phyloP scores from a whole-genome alignment of 1,140 invertebrate genomes.

The Piezodorus guildinii region DNA sequence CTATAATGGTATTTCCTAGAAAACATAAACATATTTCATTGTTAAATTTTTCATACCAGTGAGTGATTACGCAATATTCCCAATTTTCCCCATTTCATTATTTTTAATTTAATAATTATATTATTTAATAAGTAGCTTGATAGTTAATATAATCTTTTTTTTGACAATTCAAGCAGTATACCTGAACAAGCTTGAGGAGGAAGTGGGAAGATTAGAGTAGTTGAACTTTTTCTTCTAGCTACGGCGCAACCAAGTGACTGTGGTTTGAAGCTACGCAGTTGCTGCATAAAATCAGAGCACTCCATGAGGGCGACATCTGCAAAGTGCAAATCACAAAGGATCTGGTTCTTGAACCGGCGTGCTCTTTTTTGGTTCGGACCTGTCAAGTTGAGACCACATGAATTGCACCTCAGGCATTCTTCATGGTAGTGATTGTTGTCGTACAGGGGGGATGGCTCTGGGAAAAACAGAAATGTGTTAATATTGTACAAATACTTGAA shows the following conservation, averaged over 20 bases:
- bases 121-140: no score
- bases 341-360: constrained; percentile 66
- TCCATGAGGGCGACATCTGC: constrained; percentile 91
- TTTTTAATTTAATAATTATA: no score
- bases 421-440: constrained; percentile 93
- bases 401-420: constrained; percentile 89
- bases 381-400: constrained; percentile 81
- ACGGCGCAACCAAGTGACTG: constrained; percentile 88
- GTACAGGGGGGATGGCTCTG: constrained; percentile 79
- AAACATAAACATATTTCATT: no score
- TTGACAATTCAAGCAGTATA: constrained; percentile 35
- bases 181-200: constrained; percentile 89
- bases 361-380: constrained; percentile 77
- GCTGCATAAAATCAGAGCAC: constrained; percentile 92
- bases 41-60: no score
- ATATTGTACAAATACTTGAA: no score
- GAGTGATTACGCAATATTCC: no score
- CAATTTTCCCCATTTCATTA: no score
- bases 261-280: constrained; percentile 87
- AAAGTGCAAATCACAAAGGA: constrained; percentile 81
- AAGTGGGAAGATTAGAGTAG: constrained; percentile 83
- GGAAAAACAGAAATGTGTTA: constrained; percentile 32
- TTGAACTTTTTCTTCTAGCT: constrained; percentile 80
- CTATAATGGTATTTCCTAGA: no score
- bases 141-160: no score